Base-by-base conservation (phyloP, 2,113 vertebrate genomes). In the Indicator indicator region DNA sequence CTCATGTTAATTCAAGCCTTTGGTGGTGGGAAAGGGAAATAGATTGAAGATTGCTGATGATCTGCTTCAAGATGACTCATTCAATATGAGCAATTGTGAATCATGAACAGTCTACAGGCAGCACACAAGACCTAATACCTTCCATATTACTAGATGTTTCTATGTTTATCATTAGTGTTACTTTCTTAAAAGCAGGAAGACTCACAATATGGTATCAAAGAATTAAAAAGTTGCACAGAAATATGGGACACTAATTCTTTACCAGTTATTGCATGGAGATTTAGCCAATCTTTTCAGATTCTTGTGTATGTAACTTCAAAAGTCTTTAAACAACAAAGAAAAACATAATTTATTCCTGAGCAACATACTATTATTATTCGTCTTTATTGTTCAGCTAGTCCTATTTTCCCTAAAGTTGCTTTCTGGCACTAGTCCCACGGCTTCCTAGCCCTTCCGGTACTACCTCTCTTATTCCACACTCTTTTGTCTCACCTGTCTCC, bases 11-110 rank as follows among this genome's bases (percentile, higher is more conserved):
- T 88, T 95, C 81, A 89, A 94, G 63, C 69, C 71, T 68, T 89
- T 74, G 64, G 50, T 73, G 58, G 88, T 88, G 58, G 65, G 85
- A 86, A 93, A 65, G 75, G 40, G 75, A 86, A 91, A 71, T 86
- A 84, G 55, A 73, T 93, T 76, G 46, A 82, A 82, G 79, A 62
- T 64, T 36, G 44, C 65, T 91, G 91, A 77, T 91, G 87, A 93
- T 91, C 89, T 55, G 21, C 69, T 55, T 93, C 62, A 69, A 58
- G 80, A 79, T 95, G 93, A 91, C 65, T 97, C 88, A 90, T 78
- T 78, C 83, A 54, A 46, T 48, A 83, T 20, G 14, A 95, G 65
- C 65, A 89, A 88, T 36, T 81, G 50, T 92, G 93, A 95, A 81
- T 94, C 83, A 86, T 32, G 58, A 83, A 71, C n/a, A 64, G 55